Percentiles rank a stretch among this genome's conserved stretches.
Conservation (phyloP, 1,140 invertebrate species). For the Microplitis demolitor region DNA sequence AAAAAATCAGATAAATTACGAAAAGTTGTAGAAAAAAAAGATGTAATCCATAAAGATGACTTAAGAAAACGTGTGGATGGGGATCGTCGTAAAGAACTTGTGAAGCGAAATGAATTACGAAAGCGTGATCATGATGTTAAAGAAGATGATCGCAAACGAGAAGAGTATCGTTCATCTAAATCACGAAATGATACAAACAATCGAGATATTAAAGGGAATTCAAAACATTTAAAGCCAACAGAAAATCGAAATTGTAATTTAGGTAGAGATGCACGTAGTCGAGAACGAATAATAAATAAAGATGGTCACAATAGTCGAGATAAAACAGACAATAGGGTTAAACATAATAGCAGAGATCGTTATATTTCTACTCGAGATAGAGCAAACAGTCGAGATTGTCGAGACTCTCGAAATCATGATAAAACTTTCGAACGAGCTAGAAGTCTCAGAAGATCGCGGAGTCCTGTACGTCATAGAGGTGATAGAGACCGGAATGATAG, state of each 20-base stretch:
- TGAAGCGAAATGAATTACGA: constrained; percentile 46
- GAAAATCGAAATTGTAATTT: constrained; percentile 40
- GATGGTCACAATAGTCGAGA: constrained; percentile 46
- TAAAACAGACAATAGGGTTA: constrained; percentile 23
- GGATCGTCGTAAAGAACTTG: constrained; percentile 46
- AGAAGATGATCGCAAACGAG: constrained; percentile 53
- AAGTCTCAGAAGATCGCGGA: constrained; percentile 47
- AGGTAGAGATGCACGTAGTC: constrained; percentile 39
- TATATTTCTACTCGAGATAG: constrained; percentile 34
- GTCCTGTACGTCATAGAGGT: constrained; percentile 45
- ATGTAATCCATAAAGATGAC: constrained; percentile 56
- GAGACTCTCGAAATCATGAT: constrained; percentile 46
- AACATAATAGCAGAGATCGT: constrained; percentile 37
- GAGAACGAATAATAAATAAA: constrained; percentile 38
- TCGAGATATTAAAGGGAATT: constrained; percentile 27
- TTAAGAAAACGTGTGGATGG: constrained; percentile 49
- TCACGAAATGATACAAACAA: constrained; percentile 35
- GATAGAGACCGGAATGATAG: constrained; percentile 48
- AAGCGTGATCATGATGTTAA: constrained; percentile 54
- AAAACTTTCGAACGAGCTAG: constrained; percentile 43
- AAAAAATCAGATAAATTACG: constrained; percentile 53
- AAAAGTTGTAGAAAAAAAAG: constrained; percentile 49
- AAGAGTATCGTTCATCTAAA: constrained; percentile 38
- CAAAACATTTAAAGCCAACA: constrained; percentile 35
- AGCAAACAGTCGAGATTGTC: constrained; percentile 38